phyloP scores from a whole-genome alignment of 2,113 vertebrate genomes.

The Athene noctua region DNA sequence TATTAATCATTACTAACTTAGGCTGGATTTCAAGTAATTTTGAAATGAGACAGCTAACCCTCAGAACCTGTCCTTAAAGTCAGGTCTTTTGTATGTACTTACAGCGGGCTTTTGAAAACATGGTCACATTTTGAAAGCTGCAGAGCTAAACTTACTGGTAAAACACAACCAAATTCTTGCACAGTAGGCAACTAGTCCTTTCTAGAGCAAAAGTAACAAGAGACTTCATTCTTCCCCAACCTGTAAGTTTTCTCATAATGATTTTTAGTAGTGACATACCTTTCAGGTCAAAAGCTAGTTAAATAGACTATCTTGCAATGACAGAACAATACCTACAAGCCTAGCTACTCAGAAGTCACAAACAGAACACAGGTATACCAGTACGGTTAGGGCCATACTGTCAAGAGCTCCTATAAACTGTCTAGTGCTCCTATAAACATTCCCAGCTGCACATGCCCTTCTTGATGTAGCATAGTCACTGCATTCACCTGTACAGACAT shows the following conservation, averaged over 20 bases:
- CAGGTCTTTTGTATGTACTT: background rate
- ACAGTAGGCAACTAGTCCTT: background rate
- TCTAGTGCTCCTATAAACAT: background rate
- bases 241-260: background rate
- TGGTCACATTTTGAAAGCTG: background rate
- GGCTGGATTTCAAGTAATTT: background rate
- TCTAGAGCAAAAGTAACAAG: background rate
- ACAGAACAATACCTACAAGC: background rate
- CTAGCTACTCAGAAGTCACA: background rate
- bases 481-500: background rate
- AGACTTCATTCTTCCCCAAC: background rate
- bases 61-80: fast-evolving
- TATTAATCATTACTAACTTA: background rate
- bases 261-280: background rate
- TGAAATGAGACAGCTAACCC: background rate
- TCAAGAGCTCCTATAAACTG: background rate
- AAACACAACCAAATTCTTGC: background rate
- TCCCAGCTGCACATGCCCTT: background rate
- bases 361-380: background rate
- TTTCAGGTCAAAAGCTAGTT: background rate
- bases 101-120: background rate
- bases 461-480: background rate
- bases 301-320: background rate
- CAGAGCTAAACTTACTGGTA: background rate
- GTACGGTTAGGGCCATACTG: background rate